Base-by-base conservation (phyloP, 2,888 invertebrate species). In the Mythimna impura region DNA sequence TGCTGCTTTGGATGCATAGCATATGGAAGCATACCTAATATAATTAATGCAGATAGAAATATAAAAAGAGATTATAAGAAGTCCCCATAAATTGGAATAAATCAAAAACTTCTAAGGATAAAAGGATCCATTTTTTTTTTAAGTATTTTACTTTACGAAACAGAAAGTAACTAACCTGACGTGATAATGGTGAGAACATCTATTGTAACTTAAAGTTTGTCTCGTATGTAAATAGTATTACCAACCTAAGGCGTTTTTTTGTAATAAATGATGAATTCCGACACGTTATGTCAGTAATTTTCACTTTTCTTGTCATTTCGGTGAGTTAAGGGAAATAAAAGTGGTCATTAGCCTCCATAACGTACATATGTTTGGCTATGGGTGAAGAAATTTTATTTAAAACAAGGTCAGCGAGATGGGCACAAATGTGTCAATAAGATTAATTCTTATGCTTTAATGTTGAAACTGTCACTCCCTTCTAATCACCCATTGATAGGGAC, bases 341-440 rank as follows among this genome's bases (percentile, higher is more conserved):
- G 22, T 73, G 47, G 68, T 50, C 54, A 66, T 73, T 74, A 71
- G 60, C 72, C 71, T 43, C 22, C 50, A 73, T 76, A 82, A 68
- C 62, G 50, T 57, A 63, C 47, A 43, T 12, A 43, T 43, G 47
- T 47, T 47, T 64, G 30, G 50, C 61, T 61, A 64, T 64, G 12
- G 17, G 69, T 89, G 86, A 78, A 78, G 87, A 86, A 89, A 90
- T 78, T 66, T 22, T 40, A 52, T 60, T 50, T 22, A 62, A 71
- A 77, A 75, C 87, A 86, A 88, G 89, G 89, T 78, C 78, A 78
- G 47, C 72, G 22, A 66, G 76, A 66, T 74, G 74, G 50, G 55
- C 64, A 72, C 66, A 82, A 80, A 88, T 86, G 83, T 87, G 85
- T 86, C 85, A 88, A 87, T 85, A 77, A 81, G 64, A 83, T 83